These are phyloP conservation scores for Chrosomus eos DNA, from an alignment of 2,797 vertebrate species.

Conservation along the genomic window DNA sequence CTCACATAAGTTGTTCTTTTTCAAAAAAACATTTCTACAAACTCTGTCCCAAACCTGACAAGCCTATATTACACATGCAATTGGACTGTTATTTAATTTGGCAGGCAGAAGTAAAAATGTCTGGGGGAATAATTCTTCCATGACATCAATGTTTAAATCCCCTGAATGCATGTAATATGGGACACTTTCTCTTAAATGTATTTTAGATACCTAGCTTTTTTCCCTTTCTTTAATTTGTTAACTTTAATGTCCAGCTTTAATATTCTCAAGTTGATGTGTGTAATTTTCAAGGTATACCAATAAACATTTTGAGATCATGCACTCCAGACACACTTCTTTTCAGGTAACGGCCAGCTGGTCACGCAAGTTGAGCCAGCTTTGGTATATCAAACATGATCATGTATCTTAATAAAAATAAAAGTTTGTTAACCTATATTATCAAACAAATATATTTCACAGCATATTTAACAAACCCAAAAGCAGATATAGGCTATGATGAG, in stretches of 20 bases:
- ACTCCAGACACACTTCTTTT: not conserved
- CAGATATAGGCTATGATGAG: too few relatives aligned
- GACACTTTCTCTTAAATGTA: not conserved
- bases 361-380: too few relatives aligned
- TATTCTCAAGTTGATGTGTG: not conserved
- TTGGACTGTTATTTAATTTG: constrained; percentile 74
- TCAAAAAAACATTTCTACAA: constrained; percentile 15
- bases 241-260: not conserved
- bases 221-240: not conserved
- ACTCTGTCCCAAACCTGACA: constrained; percentile 58
- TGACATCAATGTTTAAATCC: too few relatives aligned
- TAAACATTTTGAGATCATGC: not conserved
- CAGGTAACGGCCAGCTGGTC: too few relatives aligned
- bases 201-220: not conserved
- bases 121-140: too few relatives aligned
- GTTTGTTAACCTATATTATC: too few relatives aligned
- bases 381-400: too few relatives aligned
- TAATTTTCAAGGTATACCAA: not conserved
- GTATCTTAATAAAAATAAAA: too few relatives aligned
- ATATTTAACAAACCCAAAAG: too few relatives aligned
- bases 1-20: constrained; percentile 20
- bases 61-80: constrained; percentile 74
- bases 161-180: not conserved
- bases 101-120: constrained; percentile 67
- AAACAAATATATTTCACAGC: too few relatives aligned